Base-by-base conservation (phyloP, 2,113 vertebrate species). In the Megaceryle torquata region DNA sequence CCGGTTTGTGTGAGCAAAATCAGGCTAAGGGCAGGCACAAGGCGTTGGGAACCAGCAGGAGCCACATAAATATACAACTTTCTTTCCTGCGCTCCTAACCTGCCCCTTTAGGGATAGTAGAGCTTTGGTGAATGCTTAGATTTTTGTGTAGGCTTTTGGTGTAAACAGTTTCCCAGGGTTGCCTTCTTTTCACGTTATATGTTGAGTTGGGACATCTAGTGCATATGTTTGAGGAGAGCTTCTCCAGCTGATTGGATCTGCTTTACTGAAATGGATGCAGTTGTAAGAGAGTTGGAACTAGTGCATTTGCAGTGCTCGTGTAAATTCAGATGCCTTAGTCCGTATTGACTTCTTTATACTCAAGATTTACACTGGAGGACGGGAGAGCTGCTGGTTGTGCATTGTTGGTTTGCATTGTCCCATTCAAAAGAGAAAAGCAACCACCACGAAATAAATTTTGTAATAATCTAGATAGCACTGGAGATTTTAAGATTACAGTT, bases 1-100 rank as follows among this genome's bases (percentile, higher is more conserved):
- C 31, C 0, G 0, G 50, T 28, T 46, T 0, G 0, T 15, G 24
- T 0, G 4, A 67, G 53, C 0, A 2, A 76, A 57, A 44, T 22
- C 54, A 48, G 28, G 69, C 11, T 3, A 4, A 8, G 39, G 74
- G 57, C 50, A 59, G 76, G 35, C 63, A 8, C 5, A 6, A 29
- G 31, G 60, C 61, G 15, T 59, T 75, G 60, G 65, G 46, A 82
- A 10, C 13, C 50, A 3, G 1, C 28, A 8, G 59, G n/a, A 16
- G 7, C 11, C 6, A 3, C 3, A 2, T 13, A 7, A 22, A 1
- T 5, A 1, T 28, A 11, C 14, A 11, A 0, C 25, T 35, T 18
- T 43, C 5, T 48, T 18, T 33, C 37, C 37, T 59, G 25, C 4
- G 67, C 20, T 64, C 41, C 35, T 28, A 4, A 3, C 22, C 10